Evolutionary conservation across 2,888 invertebrate genomes (phyloP).

Genomic region (Watsonalla binaria): DNA sequence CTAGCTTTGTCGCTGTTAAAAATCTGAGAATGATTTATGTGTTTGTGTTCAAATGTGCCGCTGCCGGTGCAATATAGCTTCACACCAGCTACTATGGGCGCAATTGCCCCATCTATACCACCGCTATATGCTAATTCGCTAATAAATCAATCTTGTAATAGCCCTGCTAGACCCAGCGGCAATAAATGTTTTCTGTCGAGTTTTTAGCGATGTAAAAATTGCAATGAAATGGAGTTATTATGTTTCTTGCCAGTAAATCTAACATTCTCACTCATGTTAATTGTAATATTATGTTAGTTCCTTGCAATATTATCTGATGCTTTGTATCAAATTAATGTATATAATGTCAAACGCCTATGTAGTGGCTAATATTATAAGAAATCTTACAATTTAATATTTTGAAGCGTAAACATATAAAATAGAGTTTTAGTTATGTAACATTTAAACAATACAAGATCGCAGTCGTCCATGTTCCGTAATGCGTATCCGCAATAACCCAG

Average conservation of each 20-base stretch:
- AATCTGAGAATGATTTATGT: not conserved
- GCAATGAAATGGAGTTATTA: too few relatives aligned
- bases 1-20: not conserved
- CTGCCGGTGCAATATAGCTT: slow-evolving; percentile 1
- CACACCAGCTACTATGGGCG: not conserved
- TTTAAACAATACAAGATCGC: not conserved
- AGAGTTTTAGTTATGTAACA: not conserved
- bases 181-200: not conserved
- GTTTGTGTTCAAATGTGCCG: not conserved
- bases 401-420: not conserved
- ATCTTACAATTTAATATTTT: too few relatives aligned
- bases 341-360: too few relatives aligned
- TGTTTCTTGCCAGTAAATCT: too few relatives aligned
- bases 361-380: too few relatives aligned
- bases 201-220: not conserved
- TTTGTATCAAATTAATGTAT: too few relatives aligned
- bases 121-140: not conserved
- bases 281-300: too few relatives aligned
- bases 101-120: not conserved
- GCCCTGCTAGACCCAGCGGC: not conserved
- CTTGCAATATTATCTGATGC: too few relatives aligned
- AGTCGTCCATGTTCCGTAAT: slow-evolving; percentile 1
- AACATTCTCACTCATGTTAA: too few relatives aligned
- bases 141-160: slow-evolving; percentile 2
- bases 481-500: slow-evolving; percentile 8